These are phyloP conservation scores for Etheostoma spectabile DNA, from an alignment of 2,113 vertebrate species.

Conservation along the genomic window DNA sequence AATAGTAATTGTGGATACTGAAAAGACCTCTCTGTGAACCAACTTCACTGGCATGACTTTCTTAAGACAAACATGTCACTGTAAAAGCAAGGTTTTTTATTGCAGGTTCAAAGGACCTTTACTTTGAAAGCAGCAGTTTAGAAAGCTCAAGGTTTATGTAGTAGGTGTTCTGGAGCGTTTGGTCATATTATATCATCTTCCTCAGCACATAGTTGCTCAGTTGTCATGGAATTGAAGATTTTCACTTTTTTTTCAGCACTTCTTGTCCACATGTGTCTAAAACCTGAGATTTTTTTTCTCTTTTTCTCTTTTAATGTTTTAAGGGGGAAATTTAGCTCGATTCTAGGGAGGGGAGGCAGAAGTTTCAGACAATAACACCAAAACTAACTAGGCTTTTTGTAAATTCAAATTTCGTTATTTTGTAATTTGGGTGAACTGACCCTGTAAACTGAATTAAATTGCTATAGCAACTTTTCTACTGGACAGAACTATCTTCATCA, in stretches of 20 bases:
- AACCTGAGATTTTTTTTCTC: not conserved
- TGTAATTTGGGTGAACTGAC: not conserved
- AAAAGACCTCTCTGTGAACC: too few relatives aligned
- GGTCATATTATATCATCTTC: not conserved
- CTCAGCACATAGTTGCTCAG: not conserved
- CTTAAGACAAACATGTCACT: not conserved
- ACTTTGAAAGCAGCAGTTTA: not conserved
- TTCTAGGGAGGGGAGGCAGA: not conserved
- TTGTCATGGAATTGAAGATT: not conserved
- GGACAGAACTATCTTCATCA: not conserved
- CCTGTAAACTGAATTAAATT: not conserved
- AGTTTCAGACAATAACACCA: not conserved
- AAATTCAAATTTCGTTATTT: not conserved
- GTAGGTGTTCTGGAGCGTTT: not conserved
- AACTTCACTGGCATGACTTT: too few relatives aligned
- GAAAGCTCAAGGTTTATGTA: not conserved
- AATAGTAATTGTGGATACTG: too few relatives aligned
- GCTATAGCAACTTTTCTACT: not conserved
- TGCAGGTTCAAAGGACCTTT: not conserved
- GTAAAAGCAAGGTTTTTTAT: not conserved
- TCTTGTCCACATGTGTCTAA: not conserved
- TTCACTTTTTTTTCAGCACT: not conserved
- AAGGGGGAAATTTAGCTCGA: not conserved
- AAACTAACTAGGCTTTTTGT: not conserved
- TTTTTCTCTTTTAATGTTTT: not conserved